Evolutionary conservation across 2,797 vertebrate genomes (phyloP).

Genomic region (Acanthornis magna): DNA sequence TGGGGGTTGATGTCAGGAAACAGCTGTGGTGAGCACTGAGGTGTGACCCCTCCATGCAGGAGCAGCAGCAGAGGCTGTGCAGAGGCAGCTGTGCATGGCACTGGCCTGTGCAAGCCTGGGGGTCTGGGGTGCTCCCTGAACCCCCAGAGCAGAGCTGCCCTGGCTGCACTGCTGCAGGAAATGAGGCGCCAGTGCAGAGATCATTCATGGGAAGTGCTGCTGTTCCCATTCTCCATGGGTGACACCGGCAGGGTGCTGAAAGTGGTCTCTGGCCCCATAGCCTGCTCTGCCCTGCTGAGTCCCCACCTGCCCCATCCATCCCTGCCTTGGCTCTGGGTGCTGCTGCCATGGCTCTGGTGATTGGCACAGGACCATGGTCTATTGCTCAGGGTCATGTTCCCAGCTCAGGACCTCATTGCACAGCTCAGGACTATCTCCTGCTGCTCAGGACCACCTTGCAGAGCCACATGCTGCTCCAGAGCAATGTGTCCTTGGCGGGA

Average conservation of each 20-base stretch:
- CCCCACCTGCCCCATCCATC: neutral
- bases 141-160: neutral
- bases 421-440: neutral
- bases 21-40: neutral
- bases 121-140: neutral
- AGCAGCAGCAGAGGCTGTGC: neutral
- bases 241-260: neutral
- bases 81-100: fast-evolving
- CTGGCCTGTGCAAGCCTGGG: fast-evolving
- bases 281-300: fast-evolving
- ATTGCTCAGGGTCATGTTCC: neutral
- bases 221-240: fast-evolving
- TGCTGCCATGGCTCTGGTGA: neutral
- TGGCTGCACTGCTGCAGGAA: neutral
- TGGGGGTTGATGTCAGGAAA: neutral
- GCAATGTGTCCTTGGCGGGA: neutral
- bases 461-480: neutral
- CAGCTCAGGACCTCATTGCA: neutral
- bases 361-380: fast-evolving
- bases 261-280: neutral
- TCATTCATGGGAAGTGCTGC: neutral
- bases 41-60: neutral
- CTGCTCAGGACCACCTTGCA: neutral
- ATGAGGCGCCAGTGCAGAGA: neutral
- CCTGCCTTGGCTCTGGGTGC: neutral